Base-by-base conservation (phyloP, 2,797 vertebrate genomes). In the Liparis tanakae region DNA sequence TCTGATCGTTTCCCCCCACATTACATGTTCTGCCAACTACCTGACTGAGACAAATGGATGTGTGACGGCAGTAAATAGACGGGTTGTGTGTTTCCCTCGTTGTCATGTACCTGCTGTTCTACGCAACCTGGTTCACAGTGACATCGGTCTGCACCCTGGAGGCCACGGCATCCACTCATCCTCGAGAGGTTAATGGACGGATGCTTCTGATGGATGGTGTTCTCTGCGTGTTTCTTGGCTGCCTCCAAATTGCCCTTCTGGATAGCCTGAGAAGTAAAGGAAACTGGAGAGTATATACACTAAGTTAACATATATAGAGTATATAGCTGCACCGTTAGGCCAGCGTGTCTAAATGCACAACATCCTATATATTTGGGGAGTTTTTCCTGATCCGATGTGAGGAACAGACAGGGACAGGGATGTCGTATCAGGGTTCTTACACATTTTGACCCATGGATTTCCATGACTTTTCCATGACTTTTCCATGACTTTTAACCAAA, bases 161-260 rank as follows among this genome's bases (percentile, higher is more conserved):
- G 0, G 97, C 96, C 48, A 98, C 97, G 0, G 97, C 98, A 13
- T 98, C 98, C 46, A 5, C 96, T 98, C 96, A 97, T 98, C 70
- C 96, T 94, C 88, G 98, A 61, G 89, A 97, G 97, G 81, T 97
- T 98, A 75, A 99, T 95, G 2, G 95, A 96, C 75, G 93, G 94
- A 53, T 93, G 93, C 84, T 93, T 95, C 80, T 94, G 94, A 13
- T 91, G 90, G 77, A 95, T 94, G 67, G 93, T 92, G 7, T 95
- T 94, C 74, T 98, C 97, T 0, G 97, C 96, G 3, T 98, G 97
- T 88, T 98, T 98, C 81, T 94, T 92, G 0, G 97, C 97, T 2
- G 97, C 96, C 69, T 98, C 97, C 90, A 93, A 94, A 76, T 98
- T 97, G 4, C 97, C 96, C 81, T 97, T 98, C 91, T 98, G 97